Evolutionary conservation across 2,888 invertebrate species (phyloP).

Genomic region (Reticulitermes lucifugus): DNA sequence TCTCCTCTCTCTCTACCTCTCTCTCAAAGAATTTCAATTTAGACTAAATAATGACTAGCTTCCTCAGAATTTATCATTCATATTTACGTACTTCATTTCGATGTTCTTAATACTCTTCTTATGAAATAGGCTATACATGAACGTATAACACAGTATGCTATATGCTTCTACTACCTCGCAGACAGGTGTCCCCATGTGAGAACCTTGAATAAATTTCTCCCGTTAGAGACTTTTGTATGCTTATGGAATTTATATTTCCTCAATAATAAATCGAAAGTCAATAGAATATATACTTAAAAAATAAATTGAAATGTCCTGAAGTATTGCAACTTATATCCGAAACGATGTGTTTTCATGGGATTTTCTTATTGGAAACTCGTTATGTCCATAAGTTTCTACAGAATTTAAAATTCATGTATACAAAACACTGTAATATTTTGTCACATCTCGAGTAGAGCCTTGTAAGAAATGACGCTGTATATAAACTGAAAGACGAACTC

Average conservation of each 20-base stretch:
- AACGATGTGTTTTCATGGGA: not conserved
- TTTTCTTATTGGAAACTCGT: conserved; percentile 8
- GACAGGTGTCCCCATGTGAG: no score
- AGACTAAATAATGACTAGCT: no score
- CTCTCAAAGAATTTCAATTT: no score
- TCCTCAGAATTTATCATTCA: no score
- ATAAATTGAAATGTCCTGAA: not conserved
- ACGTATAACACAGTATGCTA: no score
- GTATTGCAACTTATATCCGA: not conserved
- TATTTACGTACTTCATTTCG: no score
- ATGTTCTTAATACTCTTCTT: no score
- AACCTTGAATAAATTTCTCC: not conserved
- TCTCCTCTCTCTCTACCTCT: no score
- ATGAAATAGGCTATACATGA: no score
- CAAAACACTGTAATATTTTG: not conserved
- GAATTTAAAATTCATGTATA: not conserved
- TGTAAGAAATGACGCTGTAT: not conserved
- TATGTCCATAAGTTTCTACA: not conserved
- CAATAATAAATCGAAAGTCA: not conserved
- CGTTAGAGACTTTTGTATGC: not conserved
- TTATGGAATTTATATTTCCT: not conserved
- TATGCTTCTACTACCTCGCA: no score
- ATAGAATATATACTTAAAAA: not conserved
- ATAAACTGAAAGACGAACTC: not conserved
- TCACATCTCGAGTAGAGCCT: not conserved